These are phyloP conservation scores for Synodontis membranacea DNA, from an alignment of 2,113 vertebrate genomes.

Conservation along the genomic window DNA sequence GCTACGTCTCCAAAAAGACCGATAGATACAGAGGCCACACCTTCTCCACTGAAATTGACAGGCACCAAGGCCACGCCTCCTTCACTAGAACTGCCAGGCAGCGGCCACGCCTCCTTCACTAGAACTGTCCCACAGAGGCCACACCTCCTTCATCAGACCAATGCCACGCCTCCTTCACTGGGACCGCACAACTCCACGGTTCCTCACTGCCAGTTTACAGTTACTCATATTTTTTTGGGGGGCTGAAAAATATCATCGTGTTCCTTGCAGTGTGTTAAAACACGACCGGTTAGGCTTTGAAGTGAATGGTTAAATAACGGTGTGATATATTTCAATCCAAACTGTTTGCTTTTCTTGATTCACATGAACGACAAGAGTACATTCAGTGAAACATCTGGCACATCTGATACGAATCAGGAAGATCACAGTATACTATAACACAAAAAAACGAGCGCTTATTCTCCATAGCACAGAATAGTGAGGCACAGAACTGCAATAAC, in stretches of 20 bases:
- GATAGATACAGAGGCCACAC: not conserved
- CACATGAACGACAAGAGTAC: not conserved
- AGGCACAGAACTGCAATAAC: not conserved
- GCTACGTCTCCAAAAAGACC: not conserved
- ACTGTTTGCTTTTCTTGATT: not conserved
- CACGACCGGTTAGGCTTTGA: not conserved
- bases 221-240: too few relatives aligned
- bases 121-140: too few relatives aligned
- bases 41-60: not conserved
- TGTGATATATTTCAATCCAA: not conserved
- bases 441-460: not conserved
- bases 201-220: not conserved
- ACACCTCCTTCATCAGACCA: not conserved
- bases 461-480: not conserved
- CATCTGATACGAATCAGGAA: not conserved
- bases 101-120: not conserved
- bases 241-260: not conserved
- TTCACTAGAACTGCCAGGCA: not conserved
- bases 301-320: not conserved
- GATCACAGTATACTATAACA: not conserved
- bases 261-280: not conserved
- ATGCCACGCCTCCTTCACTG: not conserved
- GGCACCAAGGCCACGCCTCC: not conserved
- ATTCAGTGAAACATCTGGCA: conserved; percentile 11
- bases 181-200: not conserved